A percentile compares a stretch with the other conserved stretches of the same genome.
Conservation (phyloP, 2,888 invertebrate species). For the Willowsia nigromaculata region DNA sequence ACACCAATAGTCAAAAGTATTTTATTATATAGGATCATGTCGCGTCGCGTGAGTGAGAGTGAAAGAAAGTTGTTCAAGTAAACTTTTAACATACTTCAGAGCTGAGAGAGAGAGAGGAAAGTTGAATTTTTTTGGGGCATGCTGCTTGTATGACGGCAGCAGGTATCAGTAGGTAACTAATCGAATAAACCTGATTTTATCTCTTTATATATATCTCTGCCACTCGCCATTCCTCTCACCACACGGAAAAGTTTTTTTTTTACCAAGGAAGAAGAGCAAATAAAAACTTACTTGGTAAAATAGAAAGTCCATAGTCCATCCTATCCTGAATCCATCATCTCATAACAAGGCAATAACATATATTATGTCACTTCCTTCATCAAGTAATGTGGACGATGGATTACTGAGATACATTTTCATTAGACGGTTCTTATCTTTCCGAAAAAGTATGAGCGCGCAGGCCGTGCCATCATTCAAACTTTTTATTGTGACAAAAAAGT, state of each 20-base stretch:
- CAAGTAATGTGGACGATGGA: neutral
- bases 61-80: neutral
- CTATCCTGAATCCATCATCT: neutral
- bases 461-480: slow-evolving; percentile 3
- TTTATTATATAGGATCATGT: neutral
- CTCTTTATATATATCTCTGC: neutral
- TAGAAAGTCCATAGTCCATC: neutral
- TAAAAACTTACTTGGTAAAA: neutral
- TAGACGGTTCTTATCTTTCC: neutral
- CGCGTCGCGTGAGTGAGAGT: neutral
- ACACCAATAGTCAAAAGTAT: neutral
- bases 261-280: neutral
- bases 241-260: neutral
- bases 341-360: neutral
- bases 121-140: neutral
- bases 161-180: slow-evolving; percentile 22
- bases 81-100: neutral
- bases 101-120: neutral
- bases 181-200: slow-evolving; percentile 37
- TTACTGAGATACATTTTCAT: slow-evolving; percentile 1
- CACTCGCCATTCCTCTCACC: neutral
- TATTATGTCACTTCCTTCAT: neutral
- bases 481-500: neutral
- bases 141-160: neutral
- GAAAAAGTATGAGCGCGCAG: neutral